Conservation (phyloP, 2,797 vertebrate species). For the Platalea minor region DNA sequence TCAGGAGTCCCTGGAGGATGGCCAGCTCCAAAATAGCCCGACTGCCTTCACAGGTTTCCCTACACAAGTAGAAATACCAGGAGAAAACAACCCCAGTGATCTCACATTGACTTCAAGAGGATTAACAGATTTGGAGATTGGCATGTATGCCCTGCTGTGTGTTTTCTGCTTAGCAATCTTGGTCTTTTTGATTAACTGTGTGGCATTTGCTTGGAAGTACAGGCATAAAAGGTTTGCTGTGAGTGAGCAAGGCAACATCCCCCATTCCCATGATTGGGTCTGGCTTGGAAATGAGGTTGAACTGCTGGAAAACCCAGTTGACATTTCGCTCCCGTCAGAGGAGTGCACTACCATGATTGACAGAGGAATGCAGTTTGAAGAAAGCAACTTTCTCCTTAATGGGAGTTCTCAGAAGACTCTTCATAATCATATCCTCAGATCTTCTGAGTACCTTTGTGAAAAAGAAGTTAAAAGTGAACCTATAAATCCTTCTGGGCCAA, state of each 20-base stretch:
- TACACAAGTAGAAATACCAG: constrained; percentile 81
- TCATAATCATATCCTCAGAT: constrained; percentile 85
- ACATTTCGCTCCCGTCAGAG: constrained; percentile 81
- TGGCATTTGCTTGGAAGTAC: constrained; percentile 95
- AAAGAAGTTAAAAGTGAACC: constrained; percentile 85
- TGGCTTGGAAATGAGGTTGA: constrained; percentile 94
- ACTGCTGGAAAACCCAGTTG: constrained; percentile 84
- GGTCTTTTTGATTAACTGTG: constrained; percentile 96
- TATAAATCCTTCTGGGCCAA: constrained; percentile 83
- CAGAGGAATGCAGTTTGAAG: constrained; percentile 86
- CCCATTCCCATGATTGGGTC: constrained; percentile 97
- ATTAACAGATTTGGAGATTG: constrained; percentile 92
- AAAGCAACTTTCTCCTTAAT: constrained; percentile 93
- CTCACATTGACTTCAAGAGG: constrained; percentile 85
- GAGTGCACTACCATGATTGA: constrained; percentile 90
- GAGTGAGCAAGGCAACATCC: constrained; percentile 91
- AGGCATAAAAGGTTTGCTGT: constrained; percentile 93
- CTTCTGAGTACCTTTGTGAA: constrained; percentile 84
- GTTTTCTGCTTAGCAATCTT: constrained; percentile 97
- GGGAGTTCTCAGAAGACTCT: constrained; percentile 81
- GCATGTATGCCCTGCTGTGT: constrained; percentile 95
- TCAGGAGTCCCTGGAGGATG: constrained; percentile 74
- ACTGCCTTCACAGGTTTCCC: constrained; percentile 84
- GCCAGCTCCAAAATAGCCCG: constrained; percentile 73
- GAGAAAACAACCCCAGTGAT: constrained; percentile 76